Evolutionary conservation across 2,797 vertebrate genomes (phyloP), one percentile per base, ranked within the genome.

Genomic region (Scomberomorus guttatus): DNA sequence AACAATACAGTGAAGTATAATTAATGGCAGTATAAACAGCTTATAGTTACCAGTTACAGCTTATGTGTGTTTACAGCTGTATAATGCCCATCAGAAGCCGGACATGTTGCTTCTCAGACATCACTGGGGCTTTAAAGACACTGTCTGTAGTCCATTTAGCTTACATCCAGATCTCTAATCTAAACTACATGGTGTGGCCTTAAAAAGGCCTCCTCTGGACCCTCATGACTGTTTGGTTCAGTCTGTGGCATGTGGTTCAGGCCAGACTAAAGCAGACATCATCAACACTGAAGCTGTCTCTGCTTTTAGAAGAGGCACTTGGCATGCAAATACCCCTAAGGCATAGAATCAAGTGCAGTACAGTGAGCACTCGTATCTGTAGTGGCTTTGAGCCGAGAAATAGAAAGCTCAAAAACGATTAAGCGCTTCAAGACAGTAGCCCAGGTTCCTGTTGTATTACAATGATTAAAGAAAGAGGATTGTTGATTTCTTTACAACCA

Each of bases 291-390:
- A 60, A 76, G 70, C 59, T 10, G 1, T 66, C 39, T 77, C 50
- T 67, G 46, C 39, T 77, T 83, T 85, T 54, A 67, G 56, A 82
- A 72, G 65, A 78, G 66, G 56, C 54, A 73, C 77, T 87, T 85
- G 64, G 39, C 57, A 77, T 79, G 63, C 46, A 67, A 77, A 84
- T 34, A 65, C 55, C 56, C 55, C 24, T 8, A 54, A 78, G 57
- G 65, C 56, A 59, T 70, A 67, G 63, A 79, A 78, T 85, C 22
- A 73, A 82, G 73, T 71, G 58, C 62, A 61, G 44, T 57, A 51
- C 75, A 79, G 48, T n/a, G 42, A 55, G 27, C 63, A 60, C 50
- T 78, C 6, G 6, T 71, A 62, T 84, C 68, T 70, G 58, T 54
- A 29, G 79, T 75, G 63, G 78, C 81, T 83, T 70, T 72, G 55